Evolutionary conservation across 2,797 vertebrate species (phyloP).

Genomic region (Paramormyrops hopkinsi): DNA sequence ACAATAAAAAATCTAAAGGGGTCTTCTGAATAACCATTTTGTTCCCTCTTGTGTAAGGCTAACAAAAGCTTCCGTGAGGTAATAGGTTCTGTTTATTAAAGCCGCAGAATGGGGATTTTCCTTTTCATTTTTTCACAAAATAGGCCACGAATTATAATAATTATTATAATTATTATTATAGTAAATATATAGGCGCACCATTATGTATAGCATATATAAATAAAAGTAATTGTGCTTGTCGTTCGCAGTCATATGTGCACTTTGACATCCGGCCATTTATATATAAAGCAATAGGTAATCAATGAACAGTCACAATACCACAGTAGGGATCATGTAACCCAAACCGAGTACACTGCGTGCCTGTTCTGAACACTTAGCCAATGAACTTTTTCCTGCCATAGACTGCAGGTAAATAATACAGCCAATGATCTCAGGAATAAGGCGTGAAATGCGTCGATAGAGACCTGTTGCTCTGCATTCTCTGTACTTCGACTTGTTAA

Average conservation of each 20-base stretch:
- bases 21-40: constrained; percentile 99
- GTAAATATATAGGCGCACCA: not conserved
- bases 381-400: not conserved
- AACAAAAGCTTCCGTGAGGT: constrained; percentile 99
- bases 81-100: constrained; percentile 98
- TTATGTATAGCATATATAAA: not conserved
- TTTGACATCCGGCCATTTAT: not conserved
- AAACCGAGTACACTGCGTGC: not conserved
- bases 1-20: constrained; percentile 99
- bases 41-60: constrained; percentile 98
- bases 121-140: constrained; percentile 67
- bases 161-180: constrained; percentile 10
- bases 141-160: constrained; percentile 71
- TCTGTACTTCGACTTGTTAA: not conserved
- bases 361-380: not conserved
- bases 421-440: not conserved
- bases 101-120: constrained; percentile 94
- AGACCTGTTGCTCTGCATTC: not conserved
- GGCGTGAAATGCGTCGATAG: not conserved
- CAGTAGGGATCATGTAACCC: not conserved
- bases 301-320: not conserved
- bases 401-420: constrained; percentile 23
- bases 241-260: not conserved
- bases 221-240: not conserved
- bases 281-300: not conserved